These are phyloP conservation scores for Podilymbus podiceps DNA, from an alignment of 2,113 vertebrate species.

Conservation along the genomic window DNA sequence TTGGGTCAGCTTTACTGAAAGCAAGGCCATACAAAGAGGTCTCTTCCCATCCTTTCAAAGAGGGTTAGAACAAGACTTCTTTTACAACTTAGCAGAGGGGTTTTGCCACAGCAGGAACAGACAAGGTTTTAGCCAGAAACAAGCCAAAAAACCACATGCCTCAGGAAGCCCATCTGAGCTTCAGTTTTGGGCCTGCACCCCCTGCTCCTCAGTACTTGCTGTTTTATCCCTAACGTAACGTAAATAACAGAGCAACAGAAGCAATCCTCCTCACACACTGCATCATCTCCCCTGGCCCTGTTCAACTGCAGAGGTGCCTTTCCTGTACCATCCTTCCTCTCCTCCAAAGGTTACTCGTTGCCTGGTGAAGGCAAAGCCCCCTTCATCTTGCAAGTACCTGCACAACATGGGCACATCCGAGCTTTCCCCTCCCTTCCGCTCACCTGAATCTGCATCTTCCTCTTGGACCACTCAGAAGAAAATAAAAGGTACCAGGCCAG, in stretches of 20 bases:
- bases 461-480: background rate
- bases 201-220: background rate
- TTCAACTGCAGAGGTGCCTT: too few species aligned
- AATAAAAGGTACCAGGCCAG: background rate
- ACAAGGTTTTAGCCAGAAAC: background rate
- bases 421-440: background rate
- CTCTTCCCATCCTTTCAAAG: background rate
- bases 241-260: background rate
- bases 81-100: background rate
- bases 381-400: background rate
- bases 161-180: background rate
- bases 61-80: background rate
- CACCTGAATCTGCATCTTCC: background rate
- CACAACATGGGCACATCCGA: background rate
- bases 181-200: background rate
- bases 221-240: background rate
- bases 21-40: background rate
- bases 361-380: background rate
- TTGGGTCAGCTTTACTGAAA: background rate
- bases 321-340: background rate
- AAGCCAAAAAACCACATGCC: background rate
- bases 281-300: rapidly evolving
- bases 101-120: background rate
- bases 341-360: background rate
- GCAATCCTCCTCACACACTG: background rate